Conservation (phyloP, 2,797 vertebrate genomes). For the Ctenopoma multispine region DNA sequence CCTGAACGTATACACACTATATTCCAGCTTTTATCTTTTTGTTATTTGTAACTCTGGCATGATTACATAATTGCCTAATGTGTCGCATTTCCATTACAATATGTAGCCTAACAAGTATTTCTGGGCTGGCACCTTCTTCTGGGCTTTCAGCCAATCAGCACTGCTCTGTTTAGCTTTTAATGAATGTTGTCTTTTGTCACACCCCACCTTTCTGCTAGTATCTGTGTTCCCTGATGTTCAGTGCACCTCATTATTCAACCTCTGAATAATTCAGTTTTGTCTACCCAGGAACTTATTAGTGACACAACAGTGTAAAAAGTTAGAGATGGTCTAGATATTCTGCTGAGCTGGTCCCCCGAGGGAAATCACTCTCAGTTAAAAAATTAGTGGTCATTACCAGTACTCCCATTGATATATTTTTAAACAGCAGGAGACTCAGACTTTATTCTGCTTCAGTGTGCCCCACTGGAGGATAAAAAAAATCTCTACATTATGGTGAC, state of each 20-base stretch:
- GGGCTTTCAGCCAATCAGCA: constrained; percentile 37
- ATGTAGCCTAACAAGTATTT: constrained; percentile 27
- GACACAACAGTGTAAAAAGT: constrained; percentile 44
- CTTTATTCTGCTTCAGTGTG: constrained; percentile 9
- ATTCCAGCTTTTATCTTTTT: constrained; percentile 45
- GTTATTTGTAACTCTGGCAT: constrained; percentile 38
- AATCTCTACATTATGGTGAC: background rate
- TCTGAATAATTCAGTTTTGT: constrained; percentile 69
- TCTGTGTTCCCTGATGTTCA: constrained; percentile 38
- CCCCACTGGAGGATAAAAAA: background rate
- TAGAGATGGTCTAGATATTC: constrained; percentile 40
- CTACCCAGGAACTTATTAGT: constrained; percentile 53
- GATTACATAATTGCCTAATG: constrained; percentile 37
- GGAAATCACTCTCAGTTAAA: constrained; percentile 52
- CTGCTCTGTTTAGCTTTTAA: constrained; percentile 41
- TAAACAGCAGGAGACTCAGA: constrained; percentile 26
- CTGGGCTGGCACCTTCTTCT: constrained; percentile 14
- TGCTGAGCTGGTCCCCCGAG: constrained; percentile 26
- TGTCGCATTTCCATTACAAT: constrained; percentile 25
- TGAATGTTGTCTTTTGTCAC: constrained; percentile 50
- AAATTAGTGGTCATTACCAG: constrained; percentile 47
- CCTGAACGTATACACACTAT: constrained; percentile 33
- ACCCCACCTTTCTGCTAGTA: constrained; percentile 46
- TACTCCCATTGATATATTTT: constrained; percentile 30
- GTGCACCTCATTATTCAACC: constrained; percentile 51